Evolutionary conservation across 64 coral and sea anemone genomes (phyloP), one percentile per base, ranked within the genome.

Genomic region (Anthopleura sola): DNA sequence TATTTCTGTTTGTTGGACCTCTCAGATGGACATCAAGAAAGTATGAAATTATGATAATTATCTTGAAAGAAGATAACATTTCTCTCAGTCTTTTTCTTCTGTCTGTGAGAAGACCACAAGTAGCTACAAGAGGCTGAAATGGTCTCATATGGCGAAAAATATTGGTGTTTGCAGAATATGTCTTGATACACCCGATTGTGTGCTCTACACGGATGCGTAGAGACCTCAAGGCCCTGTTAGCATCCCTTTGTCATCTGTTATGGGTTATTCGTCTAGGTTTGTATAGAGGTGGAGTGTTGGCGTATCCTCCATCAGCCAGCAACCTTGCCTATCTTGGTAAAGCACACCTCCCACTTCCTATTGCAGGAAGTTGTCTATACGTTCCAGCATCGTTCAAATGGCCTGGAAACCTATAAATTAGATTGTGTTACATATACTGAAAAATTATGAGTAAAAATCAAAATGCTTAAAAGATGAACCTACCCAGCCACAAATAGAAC

Each of bases 171-270:
- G 83, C 57, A 31, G 83, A 32, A 40, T 85, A 64, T 5, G 60
- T 54, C 55, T n/a, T n/a, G n/a, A n/a, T n/a, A n/a, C n/a, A n/a
- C n/a, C n/a, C n/a, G n/a, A n/a, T n/a, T n/a, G n/a, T 85, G 56
- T 85, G 83, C 58, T 85, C 83, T 51, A 83, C 37, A 8, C 60
- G 83, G 31, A 85, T 18, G 11, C 83, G 54, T 23, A 85, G 7
- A 37, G 83, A 31, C 17, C 53, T 55, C 34, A 85, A 60, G 58
- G 83, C 83, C 83, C 83, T 51, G 60, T 85, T 85, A 33, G 83
- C 83, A 36, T 85, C 28, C 36, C 49, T 17, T 24, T 85, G 83
- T 37, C 83, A 28, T 17, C 83, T 55, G 58, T 85, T 85, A 31
- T 29, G 83, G 14, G 50, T 24, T 34, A 85, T 85, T 14, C 83